Evolutionary conservation across 2,113 vertebrate genomes (phyloP).

Genomic region (Cyprinodon tularosa): DNA sequence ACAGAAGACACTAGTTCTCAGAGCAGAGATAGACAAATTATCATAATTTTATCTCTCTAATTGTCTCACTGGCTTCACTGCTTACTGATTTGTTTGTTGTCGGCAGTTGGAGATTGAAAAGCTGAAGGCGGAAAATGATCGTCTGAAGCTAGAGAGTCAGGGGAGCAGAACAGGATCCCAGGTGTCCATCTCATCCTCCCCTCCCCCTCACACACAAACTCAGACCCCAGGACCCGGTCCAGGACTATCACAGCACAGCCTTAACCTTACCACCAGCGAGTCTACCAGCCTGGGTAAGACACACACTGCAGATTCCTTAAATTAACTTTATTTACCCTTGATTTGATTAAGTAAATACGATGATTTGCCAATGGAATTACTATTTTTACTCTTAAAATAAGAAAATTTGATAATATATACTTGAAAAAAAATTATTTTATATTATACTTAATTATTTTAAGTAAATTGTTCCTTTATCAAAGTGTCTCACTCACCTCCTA

Average conservation of each 20-base stretch:
- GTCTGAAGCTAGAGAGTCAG: slow-evolving; percentile 90
- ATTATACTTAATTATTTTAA: no score
- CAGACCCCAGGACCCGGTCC: slow-evolving; percentile 76
- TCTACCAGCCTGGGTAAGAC: slow-evolving; percentile 93
- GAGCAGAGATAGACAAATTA: not conserved
- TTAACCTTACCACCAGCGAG: slow-evolving; percentile 88
- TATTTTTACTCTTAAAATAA: no score
- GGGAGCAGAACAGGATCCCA: slow-evolving; percentile 90
- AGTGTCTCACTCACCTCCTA: no score
- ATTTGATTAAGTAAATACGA: no score
- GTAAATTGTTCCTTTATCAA: no score
- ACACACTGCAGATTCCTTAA: no score
- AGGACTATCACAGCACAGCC: slow-evolving; percentile 88
- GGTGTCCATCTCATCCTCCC: slow-evolving; percentile 88
- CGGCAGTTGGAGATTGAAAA: slow-evolving; percentile 93
- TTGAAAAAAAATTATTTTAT: no score
- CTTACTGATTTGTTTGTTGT: not conserved
- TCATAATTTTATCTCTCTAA: no score
- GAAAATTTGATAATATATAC: no score
- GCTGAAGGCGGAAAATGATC: slow-evolving; percentile 93
- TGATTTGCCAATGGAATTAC: no score
- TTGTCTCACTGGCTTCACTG: no score
- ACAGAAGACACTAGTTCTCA: not conserved
- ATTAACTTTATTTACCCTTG: no score
- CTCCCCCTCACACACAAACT: slow-evolving; percentile 67